Evolutionary conservation across 2,113 vertebrate genomes (phyloP).

Genomic region (Thermophis baileyi): DNA sequence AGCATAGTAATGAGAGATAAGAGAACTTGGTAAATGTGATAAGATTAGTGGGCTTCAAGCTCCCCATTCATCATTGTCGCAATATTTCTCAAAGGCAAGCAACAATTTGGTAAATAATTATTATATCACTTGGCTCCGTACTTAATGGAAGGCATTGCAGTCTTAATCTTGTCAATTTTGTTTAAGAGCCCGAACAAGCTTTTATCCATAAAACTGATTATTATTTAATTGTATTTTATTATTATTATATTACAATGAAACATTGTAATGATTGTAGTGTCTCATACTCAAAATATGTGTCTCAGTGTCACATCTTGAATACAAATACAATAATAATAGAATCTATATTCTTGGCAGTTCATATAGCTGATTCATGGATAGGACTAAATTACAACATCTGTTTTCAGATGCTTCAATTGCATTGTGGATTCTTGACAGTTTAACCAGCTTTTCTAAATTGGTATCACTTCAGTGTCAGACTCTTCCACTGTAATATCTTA

Average conservation of each 20-base stretch:
- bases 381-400: neutral
- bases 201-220: neutral
- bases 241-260: neutral
- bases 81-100: neutral
- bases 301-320: neutral
- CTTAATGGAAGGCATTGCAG: neutral
- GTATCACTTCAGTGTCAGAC: neutral
- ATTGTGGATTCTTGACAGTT: neutral
- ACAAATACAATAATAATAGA: neutral
- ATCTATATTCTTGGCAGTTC: neutral
- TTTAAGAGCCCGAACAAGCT: neutral
- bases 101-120: neutral
- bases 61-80: neutral
- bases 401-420: neutral
- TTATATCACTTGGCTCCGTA: neutral
- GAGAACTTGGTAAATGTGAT: neutral
- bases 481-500: neutral
- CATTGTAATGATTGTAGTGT: neutral
- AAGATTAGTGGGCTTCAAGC: neutral
- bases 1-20: neutral
- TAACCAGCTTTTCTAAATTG: neutral
- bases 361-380: constrained; percentile 1
- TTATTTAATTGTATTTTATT: neutral
- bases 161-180: neutral
- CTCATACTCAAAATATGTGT: neutral